Evolutionary conservation across 64 coral and sea anemone species (phyloP), one percentile per base, ranked within the genome.

Genomic region (Pachyseris speciosa): DNA sequence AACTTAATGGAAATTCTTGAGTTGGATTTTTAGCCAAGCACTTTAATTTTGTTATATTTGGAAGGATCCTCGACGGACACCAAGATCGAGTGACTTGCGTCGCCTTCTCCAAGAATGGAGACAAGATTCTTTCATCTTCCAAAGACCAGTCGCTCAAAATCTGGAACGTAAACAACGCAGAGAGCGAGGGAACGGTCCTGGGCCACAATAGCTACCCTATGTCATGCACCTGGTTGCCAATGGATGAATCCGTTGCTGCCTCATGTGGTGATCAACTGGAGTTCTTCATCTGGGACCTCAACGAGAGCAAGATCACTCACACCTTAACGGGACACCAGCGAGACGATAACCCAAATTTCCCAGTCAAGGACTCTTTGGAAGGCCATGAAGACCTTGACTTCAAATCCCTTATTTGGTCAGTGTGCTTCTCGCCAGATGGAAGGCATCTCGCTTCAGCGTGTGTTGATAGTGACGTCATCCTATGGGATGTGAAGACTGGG

Each of bases 361-460:
- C 88, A 13, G 76, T 69, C 1, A 83, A 83, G 60, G 67, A 90
- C 28, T 51, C 63, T 4, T 22, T 90, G 9, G 47, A 70, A 7
- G 88, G 76, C 9, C 47, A 51, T 24, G 30, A 27, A 28, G 63
- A 83, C 6, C 64, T 81, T 2, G 60, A 83, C 24, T 90, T 81
- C 77, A 66, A 83, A 64, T 71, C 88, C 19, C 88, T 90, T 7
- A 26, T 90, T 33, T 90, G 88, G 88, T 90, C 88, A 26, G 75
- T 83, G 6, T 76, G 67, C 61, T 90, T 90, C 75, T 83, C 88
- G 38, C 60, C 55, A 13, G 88, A 90, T 83, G 88, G 88, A 52
- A 83, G 39, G 43, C 36, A 80, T 26, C 63, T 90, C 13, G 75
- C 88, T 27, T 80, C 74, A 41, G 78, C 88, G 20, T 76, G 88